Evolutionary conservation across 2,797 vertebrate species (phyloP), one percentile per base, ranked within the genome.

Genomic region (Momotus momota): DNA sequence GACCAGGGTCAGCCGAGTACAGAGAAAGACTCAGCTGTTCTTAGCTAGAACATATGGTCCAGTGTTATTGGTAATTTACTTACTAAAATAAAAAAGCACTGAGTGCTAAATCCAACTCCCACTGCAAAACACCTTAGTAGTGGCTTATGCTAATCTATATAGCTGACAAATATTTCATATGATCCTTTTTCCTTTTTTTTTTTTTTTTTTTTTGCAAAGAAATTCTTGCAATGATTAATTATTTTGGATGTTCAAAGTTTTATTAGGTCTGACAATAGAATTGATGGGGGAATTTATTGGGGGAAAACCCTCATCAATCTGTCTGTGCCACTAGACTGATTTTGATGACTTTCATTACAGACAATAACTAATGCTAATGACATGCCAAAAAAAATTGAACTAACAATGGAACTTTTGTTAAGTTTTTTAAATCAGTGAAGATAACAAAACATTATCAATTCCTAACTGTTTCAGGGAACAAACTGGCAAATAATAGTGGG

Each of bases 11-110:
- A 95, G 81, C 94, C 13, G 29, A 97, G 65, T 92, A 94, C 82
- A 97, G 93, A 97, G 81, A 91, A 91, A 92, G 85, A 78, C 88
- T 98, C 97, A 95, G 83, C 95, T 98, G 96, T 96, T 97, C 90
- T 80, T 93, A 88, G 70, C 88, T 96, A 94, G 88, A 81, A 94
- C 96, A 97, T 97, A 97, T 96, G 96, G 96, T 97, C 79, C 84
- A 89, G 72, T 89, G 60, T 93, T 88, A 67, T 74, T 94, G 60
- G 70, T 91, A 96, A 97, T 97, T 97, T 96, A 94, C 85, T 96
- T 96, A 70, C 66, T 92, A 41, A 92, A 91, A 35, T 91, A 95
- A 95, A 93, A 75, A 96, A 89, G 57, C 88, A 86, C 65, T 90
- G 82, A 93, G 84, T 93, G 35, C 18, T 96, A 86, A 93, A 90